Evolutionary conservation across 2,113 vertebrate genomes (phyloP).

Genomic region (Mustela lutreola): DNA sequence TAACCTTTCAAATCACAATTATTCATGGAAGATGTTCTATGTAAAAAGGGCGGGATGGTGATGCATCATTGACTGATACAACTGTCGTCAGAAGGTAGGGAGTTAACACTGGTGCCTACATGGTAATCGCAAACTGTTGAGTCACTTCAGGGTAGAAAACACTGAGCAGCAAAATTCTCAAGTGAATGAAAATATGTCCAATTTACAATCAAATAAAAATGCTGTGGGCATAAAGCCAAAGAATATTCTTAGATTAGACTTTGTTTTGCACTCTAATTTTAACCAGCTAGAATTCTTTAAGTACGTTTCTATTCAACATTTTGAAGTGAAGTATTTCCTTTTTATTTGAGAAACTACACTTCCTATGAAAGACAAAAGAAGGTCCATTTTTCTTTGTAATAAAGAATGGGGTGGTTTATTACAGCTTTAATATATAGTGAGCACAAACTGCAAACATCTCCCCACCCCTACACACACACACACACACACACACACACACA

Average conservation of each 20-base stretch:
- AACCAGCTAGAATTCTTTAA: slow-evolving; percentile 72
- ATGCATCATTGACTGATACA: neutral
- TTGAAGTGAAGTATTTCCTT: slow-evolving; percentile 61
- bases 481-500: neutral
- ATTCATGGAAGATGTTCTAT: slow-evolving; percentile 8
- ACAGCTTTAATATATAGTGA: neutral
- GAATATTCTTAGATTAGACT: slow-evolving; percentile 74
- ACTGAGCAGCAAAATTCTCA: slow-evolving; percentile 11
- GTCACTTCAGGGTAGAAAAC: neutral
- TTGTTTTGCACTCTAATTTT: slow-evolving; percentile 77
- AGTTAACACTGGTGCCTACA: neutral
- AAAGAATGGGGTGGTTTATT: neutral
- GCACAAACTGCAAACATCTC: neutral
- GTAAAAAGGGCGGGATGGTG: neutral
- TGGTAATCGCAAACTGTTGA: slow-evolving; percentile 40
- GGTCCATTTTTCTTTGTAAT: slow-evolving; percentile 21
- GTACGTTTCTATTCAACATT: slow-evolving; percentile 58
- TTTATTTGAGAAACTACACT: slow-evolving; percentile 49
- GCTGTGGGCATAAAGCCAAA: slow-evolving; percentile 64
- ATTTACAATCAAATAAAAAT: slow-evolving; percentile 75
- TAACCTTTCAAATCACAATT: slow-evolving; percentile 34
- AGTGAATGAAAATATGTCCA: slow-evolving; percentile 72
- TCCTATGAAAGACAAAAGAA: slow-evolving; percentile 44
- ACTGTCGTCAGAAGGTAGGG: neutral
- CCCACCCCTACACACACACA: neutral